Base-by-base conservation (phyloP, 2,797 vertebrate genomes). In the Semotilus atromaculatus region DNA sequence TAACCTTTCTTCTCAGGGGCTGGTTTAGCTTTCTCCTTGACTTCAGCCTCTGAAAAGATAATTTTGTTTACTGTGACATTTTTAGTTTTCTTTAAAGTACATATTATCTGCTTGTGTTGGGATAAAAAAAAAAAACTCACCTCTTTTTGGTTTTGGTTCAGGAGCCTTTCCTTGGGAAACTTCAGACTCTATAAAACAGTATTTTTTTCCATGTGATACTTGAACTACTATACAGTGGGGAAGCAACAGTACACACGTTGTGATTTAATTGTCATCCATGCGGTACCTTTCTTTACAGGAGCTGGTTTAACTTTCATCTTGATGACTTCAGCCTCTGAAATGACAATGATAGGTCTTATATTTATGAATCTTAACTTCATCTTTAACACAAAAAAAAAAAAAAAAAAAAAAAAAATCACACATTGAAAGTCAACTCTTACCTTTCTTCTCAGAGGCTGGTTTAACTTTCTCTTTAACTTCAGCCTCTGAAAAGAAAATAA, bases 241-340 rank as follows among this genome's bases (percentile, higher is more conserved):
- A 77, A 7, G 9, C n/a, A 11, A 55, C 1, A 31, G 18, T 26
- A 74, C 7, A 58, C 19, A 38, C 26, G 21, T 18, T 3, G 2
- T 21, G 45, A 55, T 51, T 29, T 21, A 9, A 36, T 11, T 60
- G 2, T 7, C 43, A 43, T 31, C 10, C 19, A 38, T 31, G 3
- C 3, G 31, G 31, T 62, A 82, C 85, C 80, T 90, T 91, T 92
- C 72, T 89, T 89, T 38, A 71, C 81, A 84, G 90, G 87, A 43
- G 64, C 45, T 67, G 75, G 79, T 91, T 90, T 92, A 45, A 64
- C 82, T 31, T 90, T 91, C 45, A 90, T 86, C 81, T 92, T 92
- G 62, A 81, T 60, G 70, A 70, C 80, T 23, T 90, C 38, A 87
- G 34, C 77, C n/a, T 84, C 82, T 87, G 53, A 13, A 40, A 75